Percentiles rank a stretch among this genome's conserved stretches.
Evolutionary conservation across 2,113 vertebrate species (phyloP).

Genomic region (Thunnus maccoyii): DNA sequence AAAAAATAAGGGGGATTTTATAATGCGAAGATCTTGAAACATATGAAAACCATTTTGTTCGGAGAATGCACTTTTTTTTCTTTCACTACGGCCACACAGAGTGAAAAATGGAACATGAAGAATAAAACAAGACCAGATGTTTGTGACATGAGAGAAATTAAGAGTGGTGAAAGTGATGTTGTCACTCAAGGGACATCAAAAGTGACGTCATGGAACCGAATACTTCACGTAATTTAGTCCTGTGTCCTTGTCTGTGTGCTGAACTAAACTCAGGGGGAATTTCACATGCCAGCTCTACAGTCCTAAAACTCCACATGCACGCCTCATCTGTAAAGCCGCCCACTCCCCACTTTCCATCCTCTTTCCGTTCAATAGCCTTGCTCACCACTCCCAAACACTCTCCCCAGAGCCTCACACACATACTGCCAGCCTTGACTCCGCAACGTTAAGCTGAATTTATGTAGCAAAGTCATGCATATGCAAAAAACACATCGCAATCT

Average conservation of each 20-base stretch:
- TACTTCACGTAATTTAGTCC: background rate
- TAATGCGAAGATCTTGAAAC: slow-evolving; percentile 40
- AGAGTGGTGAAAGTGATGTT: slow-evolving; percentile 43
- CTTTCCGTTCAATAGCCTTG: slow-evolving; percentile 54
- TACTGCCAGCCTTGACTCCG: slow-evolving; percentile 47
- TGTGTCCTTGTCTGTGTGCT: slow-evolving; percentile 14
- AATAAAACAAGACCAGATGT: slow-evolving; percentile 64
- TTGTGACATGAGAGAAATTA: slow-evolving; percentile 46
- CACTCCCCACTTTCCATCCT: slow-evolving; percentile 66
- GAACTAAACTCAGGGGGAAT: slow-evolving; percentile 37
- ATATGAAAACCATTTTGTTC: slow-evolving; percentile 57
- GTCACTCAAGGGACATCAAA: slow-evolving; percentile 12
- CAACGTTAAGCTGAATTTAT: slow-evolving; percentile 33
- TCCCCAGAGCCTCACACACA: slow-evolving; percentile 32
- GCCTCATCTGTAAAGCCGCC: slow-evolving; percentile 55
- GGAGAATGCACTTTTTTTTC: slow-evolving; percentile 18
- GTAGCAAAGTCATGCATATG: slow-evolving; percentile 32
- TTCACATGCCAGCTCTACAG: slow-evolving; percentile 40
- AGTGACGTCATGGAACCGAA: slow-evolving; percentile 36
- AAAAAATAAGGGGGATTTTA: slow-evolving; percentile 29
- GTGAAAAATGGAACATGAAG: slow-evolving; percentile 48
- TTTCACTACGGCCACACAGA: slow-evolving; percentile 32
- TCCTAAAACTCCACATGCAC: slow-evolving; percentile 38
- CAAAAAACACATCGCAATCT: slow-evolving; percentile 15
- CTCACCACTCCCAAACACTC: slow-evolving; percentile 38